Evolutionary conservation across 2,888 invertebrate species (phyloP).

Genomic region (Chrysomela aeneicollis): DNA sequence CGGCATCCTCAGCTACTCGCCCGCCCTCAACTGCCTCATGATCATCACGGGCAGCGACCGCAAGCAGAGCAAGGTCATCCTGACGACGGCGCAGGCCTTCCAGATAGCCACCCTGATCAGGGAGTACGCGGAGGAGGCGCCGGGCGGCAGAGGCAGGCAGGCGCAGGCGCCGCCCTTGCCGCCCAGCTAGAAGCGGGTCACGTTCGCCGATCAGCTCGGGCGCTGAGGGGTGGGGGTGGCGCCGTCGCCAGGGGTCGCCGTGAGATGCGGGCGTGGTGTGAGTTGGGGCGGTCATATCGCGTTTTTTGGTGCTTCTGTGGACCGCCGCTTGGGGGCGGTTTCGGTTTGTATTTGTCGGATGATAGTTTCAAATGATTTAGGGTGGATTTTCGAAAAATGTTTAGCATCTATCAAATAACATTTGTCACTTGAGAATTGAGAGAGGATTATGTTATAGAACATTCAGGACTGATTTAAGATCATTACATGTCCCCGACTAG

Average conservation of each 20-base stretch:
- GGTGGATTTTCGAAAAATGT: too few species aligned
- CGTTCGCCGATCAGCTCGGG: conserved; percentile 61
- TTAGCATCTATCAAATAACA: too few species aligned
- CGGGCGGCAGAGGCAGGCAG: conserved; percentile 62
- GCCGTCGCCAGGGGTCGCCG: neutral
- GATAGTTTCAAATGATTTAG: too few species aligned
- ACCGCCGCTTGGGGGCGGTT: too few species aligned
- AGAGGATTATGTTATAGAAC: too few species aligned
- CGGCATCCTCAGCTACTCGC: conserved; percentile 89
- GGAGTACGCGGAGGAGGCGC: conserved; percentile 79
- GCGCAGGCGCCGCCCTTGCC: conserved; percentile 67
- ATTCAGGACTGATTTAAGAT: too few species aligned
- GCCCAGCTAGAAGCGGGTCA: conserved; percentile 66
- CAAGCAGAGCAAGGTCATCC: conserved; percentile 90
- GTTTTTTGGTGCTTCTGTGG: too few species aligned
- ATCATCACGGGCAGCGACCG: conserved; percentile 88
- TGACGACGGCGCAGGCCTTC: conserved; percentile 91
- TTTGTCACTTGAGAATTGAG: too few species aligned
- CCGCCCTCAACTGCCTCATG: conserved; percentile 91
- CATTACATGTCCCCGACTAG: too few species aligned
- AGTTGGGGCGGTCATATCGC: too few species aligned
- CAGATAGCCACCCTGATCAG: conserved; percentile 92
- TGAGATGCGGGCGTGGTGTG: neutral
- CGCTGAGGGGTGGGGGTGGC: conserved; percentile 47
- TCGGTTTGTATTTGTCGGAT: too few species aligned